Base-by-base conservation (phyloP, 2,113 vertebrate genomes). In the Hepsetus odoe region DNA sequence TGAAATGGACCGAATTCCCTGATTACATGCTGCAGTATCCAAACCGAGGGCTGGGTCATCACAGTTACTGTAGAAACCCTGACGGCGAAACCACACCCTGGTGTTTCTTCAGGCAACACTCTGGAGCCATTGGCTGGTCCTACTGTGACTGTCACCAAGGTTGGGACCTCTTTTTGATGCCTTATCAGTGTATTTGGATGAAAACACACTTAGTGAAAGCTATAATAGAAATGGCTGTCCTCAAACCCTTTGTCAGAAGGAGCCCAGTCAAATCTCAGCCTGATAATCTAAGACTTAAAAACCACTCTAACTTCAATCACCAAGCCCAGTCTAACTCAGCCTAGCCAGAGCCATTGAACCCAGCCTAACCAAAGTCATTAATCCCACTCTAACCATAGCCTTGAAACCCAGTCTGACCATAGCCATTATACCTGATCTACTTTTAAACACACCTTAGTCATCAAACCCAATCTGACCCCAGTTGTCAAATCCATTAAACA, bases 11-110 rank as follows among this genome's bases (percentile, higher is more conserved):
- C 0, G 92, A 95, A 42, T 96, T 96, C 81, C 94, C 94, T 0
- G 94, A 96, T 78, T 96, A 96, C 3, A 68, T 95, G 30, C 90
- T 82, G 83, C 94, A 94, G 86, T 96, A 96, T 83, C 94, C 94
- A 3, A 83, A 86, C 22, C 87, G 87, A 28, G 94, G 94, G 24
- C 84, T 96, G 58, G 95, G 95, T 0, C 84, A 92, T 56, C 95
- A 96, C 88, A 94, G 85, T 77, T 88, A 90, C 84, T 96, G 95
- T 88, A 88, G 95, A 46, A 96, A 90, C 85, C 95, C 95, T 0
- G 95, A 95, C 0, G 84, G 90, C 24, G 94, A 92, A 74, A 3
- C 53, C 1, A 87, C 77, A 0, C 95, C 95, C 42, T 96, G 95
- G 95, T 96, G 95, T 84, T 96, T 96, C 89, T 92, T 92, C 86